Conservation (phyloP, 2,113 vertebrate species). For the Mus musculus region DNA sequence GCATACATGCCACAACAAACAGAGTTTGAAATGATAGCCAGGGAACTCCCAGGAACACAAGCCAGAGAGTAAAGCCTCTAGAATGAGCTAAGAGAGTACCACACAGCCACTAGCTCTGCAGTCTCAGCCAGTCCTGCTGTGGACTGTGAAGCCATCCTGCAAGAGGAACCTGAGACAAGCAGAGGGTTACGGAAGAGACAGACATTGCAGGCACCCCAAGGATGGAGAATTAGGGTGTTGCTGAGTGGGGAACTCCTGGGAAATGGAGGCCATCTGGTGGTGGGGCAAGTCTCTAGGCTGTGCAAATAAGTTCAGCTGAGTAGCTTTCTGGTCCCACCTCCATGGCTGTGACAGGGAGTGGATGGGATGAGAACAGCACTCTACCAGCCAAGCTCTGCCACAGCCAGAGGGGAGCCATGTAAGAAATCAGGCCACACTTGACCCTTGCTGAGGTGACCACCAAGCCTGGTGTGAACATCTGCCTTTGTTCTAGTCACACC, state of each 20-base stretch:
- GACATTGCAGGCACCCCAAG: neutral
- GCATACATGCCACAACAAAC: neutral
- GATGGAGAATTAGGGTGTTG: neutral
- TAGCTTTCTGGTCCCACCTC: too few species aligned
- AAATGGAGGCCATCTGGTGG: neutral
- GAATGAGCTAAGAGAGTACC: neutral
- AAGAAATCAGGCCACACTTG: too few species aligned
- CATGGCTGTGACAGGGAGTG: neutral
- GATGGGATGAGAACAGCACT: neutral
- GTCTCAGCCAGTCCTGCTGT: rapidly evolving
- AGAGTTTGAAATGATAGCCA: neutral
- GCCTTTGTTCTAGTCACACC: neutral
- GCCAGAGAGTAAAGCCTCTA: neutral
- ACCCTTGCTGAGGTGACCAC: neutral
- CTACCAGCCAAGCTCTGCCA: neutral
- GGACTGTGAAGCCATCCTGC: neutral
- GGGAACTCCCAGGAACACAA: neutral
- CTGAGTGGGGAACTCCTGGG: neutral
- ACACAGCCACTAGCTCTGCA: neutral
- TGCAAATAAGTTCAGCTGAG: neutral
- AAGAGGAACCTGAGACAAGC: neutral
- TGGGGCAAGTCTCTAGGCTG: neutral
- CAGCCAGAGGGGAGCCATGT: too few species aligned
- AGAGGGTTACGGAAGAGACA: neutral
- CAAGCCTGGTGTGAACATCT: neutral